A percentile compares a stretch with the other conserved stretches of the same genome.
These are phyloP conservation scores for Mamestra configurata DNA, from an alignment of 1,140 invertebrate species.

Conservation along the genomic window DNA sequence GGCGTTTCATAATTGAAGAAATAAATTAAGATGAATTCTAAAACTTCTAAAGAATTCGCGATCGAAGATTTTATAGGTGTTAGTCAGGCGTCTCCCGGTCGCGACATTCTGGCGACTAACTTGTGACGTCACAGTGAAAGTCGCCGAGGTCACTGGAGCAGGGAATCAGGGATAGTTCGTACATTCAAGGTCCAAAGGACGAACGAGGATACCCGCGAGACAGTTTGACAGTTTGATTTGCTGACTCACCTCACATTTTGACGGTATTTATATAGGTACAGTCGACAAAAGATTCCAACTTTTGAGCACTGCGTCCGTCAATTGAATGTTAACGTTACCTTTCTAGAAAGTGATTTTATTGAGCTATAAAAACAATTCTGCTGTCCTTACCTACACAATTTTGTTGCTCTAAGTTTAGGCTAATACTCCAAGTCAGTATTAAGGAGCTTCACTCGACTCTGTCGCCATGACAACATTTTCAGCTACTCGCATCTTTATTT, in stretches of 20 bases:
- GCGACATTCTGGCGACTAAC: constrained; percentile 54
- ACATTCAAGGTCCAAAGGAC: constrained; percentile 63
- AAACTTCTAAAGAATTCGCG: constrained; percentile 17
- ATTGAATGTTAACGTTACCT: not conserved
- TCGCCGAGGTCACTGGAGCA: constrained; percentile 72
- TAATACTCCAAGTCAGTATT: no score
- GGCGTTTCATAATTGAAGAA: not conserved
- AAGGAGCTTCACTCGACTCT: no score
- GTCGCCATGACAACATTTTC: no score
- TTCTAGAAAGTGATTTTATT: not conserved
- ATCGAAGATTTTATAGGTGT: constrained; percentile 46
- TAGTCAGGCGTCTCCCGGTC: constrained; percentile 62
- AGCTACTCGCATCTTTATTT: no score
- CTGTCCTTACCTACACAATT: no score
- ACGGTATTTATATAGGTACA: constrained; percentile 5
- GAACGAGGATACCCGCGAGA: constrained; percentile 33
- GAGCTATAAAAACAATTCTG: not conserved
- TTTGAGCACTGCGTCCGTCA: constrained; percentile 20
- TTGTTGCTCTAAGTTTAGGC: no score
- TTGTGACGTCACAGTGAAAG: constrained; percentile 70
- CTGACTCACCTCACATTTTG: constrained; percentile 3
- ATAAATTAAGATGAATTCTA: not conserved
- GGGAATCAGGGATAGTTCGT: constrained; percentile 62
- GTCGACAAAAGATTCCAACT: constrained; percentile 7
- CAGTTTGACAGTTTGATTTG: constrained; percentile 58